Evolutionary conservation across 1,140 invertebrate species (phyloP).

Genomic region (Chironomus tepperi): DNA sequence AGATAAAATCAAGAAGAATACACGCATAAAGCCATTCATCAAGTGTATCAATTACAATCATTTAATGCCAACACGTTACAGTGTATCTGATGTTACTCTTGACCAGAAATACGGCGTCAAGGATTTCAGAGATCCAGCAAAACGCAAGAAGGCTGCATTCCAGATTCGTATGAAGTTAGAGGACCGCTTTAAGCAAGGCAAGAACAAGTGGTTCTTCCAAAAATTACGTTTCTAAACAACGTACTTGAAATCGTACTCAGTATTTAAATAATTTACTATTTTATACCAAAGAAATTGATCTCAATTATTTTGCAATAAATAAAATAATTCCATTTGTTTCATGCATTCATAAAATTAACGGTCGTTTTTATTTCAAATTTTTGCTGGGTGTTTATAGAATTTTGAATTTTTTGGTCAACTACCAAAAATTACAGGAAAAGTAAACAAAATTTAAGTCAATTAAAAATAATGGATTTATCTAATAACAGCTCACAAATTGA

Average conservation of each 20-base stretch:
- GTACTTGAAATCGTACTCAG: neutral
- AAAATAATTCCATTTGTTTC: neutral
- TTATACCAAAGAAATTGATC: neutral
- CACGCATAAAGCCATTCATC: conserved; percentile 96
- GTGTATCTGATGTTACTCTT: conserved; percentile 64
- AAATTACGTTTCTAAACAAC: conserved; percentile 91
- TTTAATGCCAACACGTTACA: conserved; percentile 96
- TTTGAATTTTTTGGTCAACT: no score
- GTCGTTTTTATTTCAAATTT: neutral
- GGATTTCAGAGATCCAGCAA: conserved; percentile 92
- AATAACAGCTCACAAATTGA: neutral
- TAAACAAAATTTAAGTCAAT: no score
- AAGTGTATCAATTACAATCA: conserved; percentile 97
- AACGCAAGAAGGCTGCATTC: conserved; percentile 87
- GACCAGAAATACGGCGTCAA: conserved; percentile 59
- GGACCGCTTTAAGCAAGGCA: conserved; percentile 93
- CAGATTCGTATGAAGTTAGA: conserved; percentile 94
- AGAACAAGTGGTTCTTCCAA: conserved; percentile 99
- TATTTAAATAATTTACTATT: neutral
- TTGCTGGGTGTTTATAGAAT: no score
- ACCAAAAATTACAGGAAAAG: no score
- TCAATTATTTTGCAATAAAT: conserved; percentile 2
- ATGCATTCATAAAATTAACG: neutral
- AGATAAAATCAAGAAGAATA: conserved; percentile 89
- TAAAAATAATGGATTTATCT: no score